phyloP scores from a whole-genome alignment of 2,797 vertebrate species.

The Psittacula echo region DNA sequence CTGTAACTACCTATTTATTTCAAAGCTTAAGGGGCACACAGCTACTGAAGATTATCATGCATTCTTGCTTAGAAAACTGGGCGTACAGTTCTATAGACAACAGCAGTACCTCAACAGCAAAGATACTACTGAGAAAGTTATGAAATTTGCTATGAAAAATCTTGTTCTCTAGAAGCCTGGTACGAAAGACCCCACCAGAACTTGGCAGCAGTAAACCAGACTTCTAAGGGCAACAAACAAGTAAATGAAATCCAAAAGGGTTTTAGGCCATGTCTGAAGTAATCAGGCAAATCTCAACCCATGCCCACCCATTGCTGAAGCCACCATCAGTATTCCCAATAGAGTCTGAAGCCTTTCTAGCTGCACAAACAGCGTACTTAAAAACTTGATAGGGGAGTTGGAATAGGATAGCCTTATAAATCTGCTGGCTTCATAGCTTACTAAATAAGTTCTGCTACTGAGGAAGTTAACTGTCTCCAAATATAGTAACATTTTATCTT shows the following conservation, averaged over 20 bases:
- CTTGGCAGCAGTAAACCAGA: background rate
- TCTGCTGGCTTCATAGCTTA: background rate
- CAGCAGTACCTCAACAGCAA: background rate
- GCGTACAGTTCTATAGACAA: background rate
- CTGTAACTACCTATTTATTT: background rate
- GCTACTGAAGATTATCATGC: background rate
- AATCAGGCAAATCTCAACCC: background rate
- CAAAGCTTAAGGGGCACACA: fast-evolving
- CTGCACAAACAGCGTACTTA: background rate
- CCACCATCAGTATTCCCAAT: background rate
- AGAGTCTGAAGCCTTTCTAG: background rate
- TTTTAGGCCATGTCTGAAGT: background rate
- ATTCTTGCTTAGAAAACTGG: background rate
- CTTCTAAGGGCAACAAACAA: background rate
- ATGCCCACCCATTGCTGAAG: fast-evolving
- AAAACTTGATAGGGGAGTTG: background rate
- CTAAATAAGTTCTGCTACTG: constrained; percentile 3
- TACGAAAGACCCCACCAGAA: background rate
- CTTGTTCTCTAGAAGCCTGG: background rate
- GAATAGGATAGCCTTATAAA: background rate
- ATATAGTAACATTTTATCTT: background rate
- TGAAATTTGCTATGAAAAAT: background rate
- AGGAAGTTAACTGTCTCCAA: background rate
- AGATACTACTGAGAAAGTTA: background rate
- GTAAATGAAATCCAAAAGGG: background rate